These are phyloP conservation scores for Cantharis rustica DNA, from an alignment of 2,888 invertebrate genomes.

Conservation along the genomic window DNA sequence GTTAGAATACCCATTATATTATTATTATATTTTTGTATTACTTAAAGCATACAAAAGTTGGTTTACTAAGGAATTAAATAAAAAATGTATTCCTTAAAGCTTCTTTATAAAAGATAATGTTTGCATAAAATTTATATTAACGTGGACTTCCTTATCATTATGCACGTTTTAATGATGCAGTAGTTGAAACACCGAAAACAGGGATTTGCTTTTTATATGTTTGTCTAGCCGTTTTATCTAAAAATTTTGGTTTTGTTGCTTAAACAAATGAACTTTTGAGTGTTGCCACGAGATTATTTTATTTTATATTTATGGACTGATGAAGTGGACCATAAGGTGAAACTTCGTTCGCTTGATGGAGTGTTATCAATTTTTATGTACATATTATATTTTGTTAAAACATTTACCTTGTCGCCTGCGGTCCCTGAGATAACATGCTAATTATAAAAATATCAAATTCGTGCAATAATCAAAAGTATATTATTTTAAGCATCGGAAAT, in stretches of 20 bases:
- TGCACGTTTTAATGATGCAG: not conserved
- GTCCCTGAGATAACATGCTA: not conserved
- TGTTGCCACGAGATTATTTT: conserved; percentile 21
- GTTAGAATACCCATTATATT: too few species aligned
- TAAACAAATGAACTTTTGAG: conserved; percentile 16
- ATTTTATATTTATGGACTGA: conserved; percentile 36
- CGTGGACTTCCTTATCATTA: not conserved
- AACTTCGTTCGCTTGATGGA: conserved; percentile 27
- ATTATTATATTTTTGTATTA: too few species aligned
- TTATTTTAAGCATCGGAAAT: too few species aligned
- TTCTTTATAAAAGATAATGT: not conserved
- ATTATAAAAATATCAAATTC: not conserved
- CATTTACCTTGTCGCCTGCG: not conserved
- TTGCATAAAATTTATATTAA: not conserved
- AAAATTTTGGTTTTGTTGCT: conserved; percentile 3
- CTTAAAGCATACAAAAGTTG: too few species aligned
- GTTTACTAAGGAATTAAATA: too few species aligned
- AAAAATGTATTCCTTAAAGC: not conserved
- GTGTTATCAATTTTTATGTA: conserved; percentile 26
- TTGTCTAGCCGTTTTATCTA: not conserved
- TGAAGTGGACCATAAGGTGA: conserved; percentile 31
- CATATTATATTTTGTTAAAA: conserved; percentile 27
- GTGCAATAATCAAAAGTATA: not conserved
- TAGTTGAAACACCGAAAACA: not conserved
- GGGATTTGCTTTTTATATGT: not conserved